These are phyloP conservation scores for Microtus richardsoni DNA, from an alignment of 2,113 vertebrate species.

Conservation along the genomic window DNA sequence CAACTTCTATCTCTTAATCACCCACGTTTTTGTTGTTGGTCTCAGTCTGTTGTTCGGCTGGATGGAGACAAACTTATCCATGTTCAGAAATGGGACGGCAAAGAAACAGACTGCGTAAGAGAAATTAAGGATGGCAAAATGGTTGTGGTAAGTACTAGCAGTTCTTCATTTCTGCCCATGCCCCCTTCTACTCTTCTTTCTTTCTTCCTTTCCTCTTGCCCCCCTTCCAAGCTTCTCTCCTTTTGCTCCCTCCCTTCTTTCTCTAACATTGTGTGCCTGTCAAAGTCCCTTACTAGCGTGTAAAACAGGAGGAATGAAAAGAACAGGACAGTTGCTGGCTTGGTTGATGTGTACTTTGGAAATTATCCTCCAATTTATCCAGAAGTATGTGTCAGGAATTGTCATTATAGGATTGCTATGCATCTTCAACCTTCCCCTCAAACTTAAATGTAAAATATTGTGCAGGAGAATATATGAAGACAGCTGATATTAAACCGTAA, in stretches of 20 bases:
- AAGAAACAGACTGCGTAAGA: conserved; percentile 94
- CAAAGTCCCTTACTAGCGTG: neutral
- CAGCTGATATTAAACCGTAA: neutral
- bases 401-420: neutral
- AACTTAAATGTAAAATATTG: conserved; percentile 31
- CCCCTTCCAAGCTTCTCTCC: too few species aligned
- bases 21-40: conserved; percentile 71
- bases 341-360: neutral
- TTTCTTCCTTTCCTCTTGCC: neutral
- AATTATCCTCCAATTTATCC: neutral
- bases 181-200: too few species aligned
- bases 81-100: conserved; percentile 97
- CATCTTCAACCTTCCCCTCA: neutral
- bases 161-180: neutral
- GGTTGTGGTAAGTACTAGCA: conserved; percentile 90
- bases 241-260: too few species aligned
- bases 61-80: conserved; percentile 95
- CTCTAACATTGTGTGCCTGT: neutral
- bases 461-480: neutral
- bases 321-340: neutral
- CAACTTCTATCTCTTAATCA: neutral
- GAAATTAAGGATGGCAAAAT: conserved; percentile 96
- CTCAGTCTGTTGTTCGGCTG: conserved; percentile 93
- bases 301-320: neutral
- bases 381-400: neutral